Evolutionary conservation across 2,888 invertebrate genomes (phyloP).

Genomic region (Criorhina ranunculi): DNA sequence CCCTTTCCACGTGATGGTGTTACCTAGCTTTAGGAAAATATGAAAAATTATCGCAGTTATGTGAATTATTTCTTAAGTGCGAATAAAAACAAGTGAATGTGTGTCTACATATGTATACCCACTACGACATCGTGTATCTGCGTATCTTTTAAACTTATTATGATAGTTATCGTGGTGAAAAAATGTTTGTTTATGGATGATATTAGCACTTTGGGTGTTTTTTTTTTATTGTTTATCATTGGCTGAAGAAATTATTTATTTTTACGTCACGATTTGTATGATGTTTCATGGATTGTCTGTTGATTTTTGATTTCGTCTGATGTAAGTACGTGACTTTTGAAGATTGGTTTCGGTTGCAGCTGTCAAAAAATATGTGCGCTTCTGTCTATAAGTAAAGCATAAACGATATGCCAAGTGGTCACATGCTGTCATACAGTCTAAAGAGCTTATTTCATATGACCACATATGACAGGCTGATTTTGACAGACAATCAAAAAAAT

Average conservation of each 20-base stretch:
- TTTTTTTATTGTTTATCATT: neutral
- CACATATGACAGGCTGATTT: too few species aligned
- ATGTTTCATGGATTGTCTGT: neutral
- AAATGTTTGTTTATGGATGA: neutral
- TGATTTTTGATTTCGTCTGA: too few species aligned
- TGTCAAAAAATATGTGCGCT: too few species aligned
- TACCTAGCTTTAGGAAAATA: neutral
- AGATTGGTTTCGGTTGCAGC: too few species aligned
- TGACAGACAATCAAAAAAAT: too few species aligned
- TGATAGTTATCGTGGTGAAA: conserved; percentile 9
- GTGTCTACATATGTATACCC: neutral
- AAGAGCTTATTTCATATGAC: too few species aligned
- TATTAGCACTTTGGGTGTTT: conserved; percentile 4
- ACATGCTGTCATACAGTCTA: too few species aligned
- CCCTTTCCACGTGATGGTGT: conserved; percentile 1
- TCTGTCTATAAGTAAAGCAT: too few species aligned
- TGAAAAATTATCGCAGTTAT: conserved; percentile 8
- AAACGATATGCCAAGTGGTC: too few species aligned
- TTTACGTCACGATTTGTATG: conserved; percentile 3
- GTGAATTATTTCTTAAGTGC: conserved; percentile 8
- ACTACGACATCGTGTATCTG: conserved; percentile 2
- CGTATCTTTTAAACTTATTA: conserved; percentile 1
- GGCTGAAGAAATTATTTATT: neutral
- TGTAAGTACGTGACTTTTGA: too few species aligned
- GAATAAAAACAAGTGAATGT: conserved; percentile 6